phyloP scores from a whole-genome alignment of 2,888 invertebrate genomes.

The Spialia ferax region DNA sequence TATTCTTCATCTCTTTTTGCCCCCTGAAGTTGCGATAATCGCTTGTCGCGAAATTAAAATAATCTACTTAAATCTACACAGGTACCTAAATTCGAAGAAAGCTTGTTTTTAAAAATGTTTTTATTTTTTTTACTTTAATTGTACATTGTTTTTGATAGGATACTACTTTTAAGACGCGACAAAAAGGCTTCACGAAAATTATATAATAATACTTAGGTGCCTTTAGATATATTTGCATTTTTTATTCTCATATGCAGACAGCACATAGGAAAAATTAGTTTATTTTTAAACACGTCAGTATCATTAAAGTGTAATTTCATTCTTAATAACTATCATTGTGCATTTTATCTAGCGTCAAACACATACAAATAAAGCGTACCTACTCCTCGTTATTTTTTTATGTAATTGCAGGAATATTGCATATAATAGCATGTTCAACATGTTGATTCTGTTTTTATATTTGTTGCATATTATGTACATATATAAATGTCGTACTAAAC shows the following conservation, averaged over 20 bases:
- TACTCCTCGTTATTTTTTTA: background rate
- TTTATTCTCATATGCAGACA: no score
- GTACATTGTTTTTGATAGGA: no score
- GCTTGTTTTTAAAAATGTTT: no score
- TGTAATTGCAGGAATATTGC: slow-evolving; percentile 6
- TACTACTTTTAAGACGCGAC: no score
- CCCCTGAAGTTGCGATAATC: background rate
- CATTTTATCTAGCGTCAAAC: background rate
- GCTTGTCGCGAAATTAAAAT: background rate
- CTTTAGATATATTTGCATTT: no score
- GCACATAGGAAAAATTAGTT: background rate
- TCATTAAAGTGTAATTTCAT: background rate
- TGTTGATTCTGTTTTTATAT: background rate
- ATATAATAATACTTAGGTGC: no score
- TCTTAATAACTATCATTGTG: background rate
- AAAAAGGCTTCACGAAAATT: no score
- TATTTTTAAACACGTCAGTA: slow-evolving; percentile 1
- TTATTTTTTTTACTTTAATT: no score
- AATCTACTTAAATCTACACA: background rate
- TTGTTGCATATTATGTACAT: no score
- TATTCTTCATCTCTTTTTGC: background rate
- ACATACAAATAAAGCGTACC: slow-evolving; percentile 3
- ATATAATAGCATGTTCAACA: slow-evolving; percentile 4
- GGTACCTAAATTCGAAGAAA: no score
- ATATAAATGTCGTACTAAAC: no score